Percentiles rank a stretch among this genome's conserved stretches.
These are phyloP conservation scores for Clupea harengus DNA, from an alignment of 2,113 vertebrate genomes.

Conservation along the genomic window DNA sequence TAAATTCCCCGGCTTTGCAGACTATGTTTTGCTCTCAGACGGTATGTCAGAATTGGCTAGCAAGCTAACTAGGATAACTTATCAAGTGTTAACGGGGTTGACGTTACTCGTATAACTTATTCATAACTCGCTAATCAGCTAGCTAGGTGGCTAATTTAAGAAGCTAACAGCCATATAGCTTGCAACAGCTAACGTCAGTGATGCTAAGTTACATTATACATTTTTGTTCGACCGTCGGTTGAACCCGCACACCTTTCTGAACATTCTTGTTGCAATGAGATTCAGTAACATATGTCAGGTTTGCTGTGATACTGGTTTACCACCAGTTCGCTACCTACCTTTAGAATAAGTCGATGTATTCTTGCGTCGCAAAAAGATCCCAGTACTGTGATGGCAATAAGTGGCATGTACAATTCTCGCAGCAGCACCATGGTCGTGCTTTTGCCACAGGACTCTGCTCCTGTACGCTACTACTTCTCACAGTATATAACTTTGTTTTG, in stretches of 20 bases:
- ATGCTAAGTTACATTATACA: background rate
- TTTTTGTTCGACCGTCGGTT: background rate
- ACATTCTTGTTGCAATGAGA: background rate
- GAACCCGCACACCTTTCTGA: background rate
- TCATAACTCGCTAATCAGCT: background rate
- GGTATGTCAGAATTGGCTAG: background rate
- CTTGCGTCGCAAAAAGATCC: constrained; percentile 56
- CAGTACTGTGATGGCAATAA: constrained; percentile 48
- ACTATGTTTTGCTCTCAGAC: background rate
- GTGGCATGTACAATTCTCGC: constrained; percentile 35
- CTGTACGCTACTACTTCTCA: background rate
- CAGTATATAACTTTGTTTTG: background rate
- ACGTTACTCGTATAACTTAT: background rate
- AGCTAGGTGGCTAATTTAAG: background rate
- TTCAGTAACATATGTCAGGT: background rate
- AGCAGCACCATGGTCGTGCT: constrained; percentile 24
- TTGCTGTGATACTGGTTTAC: background rate
- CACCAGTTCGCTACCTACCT: constrained; percentile 51
- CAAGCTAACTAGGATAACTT: background rate
- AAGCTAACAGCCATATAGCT: background rate
- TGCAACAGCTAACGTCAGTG: background rate
- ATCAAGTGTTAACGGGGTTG: background rate
- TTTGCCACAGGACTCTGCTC: constrained; percentile 25
- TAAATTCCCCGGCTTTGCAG: background rate
- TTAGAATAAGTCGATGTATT: constrained; percentile 66